A percentile compares a stretch with the other conserved stretches of the same genome.
phyloP scores from a whole-genome alignment of 2,797 vertebrate species.

The Eulemur mongoz region DNA sequence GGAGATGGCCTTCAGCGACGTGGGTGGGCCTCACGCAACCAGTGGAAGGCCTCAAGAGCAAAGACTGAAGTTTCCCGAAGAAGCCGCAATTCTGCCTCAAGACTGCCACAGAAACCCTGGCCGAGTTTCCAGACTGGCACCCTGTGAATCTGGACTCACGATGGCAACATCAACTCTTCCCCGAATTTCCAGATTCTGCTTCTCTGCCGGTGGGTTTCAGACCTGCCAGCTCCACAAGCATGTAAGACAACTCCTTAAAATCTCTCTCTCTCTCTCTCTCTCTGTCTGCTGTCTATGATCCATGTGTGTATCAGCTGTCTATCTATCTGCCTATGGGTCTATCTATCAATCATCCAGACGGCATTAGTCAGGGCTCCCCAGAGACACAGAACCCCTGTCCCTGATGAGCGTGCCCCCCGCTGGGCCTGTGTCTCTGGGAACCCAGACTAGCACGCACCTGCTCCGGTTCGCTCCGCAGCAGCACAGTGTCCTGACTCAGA shows the following conservation, averaged over 20 bases:
- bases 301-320: background rate
- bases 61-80: background rate
- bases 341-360: background rate
- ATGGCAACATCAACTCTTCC: no score
- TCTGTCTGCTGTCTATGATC: background rate
- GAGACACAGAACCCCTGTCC: background rate
- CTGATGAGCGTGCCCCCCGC: accelerated
- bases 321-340: background rate
- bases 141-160: background rate
- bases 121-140: no score
- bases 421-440: background rate
- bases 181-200: background rate
- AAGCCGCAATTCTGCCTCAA: background rate
- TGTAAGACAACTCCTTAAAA: background rate
- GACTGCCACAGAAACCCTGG: background rate
- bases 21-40: background rate
- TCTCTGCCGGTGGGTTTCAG: background rate
- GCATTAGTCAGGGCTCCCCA: background rate
- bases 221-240: no score
- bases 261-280: background rate
- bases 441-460: accelerated
- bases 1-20: background rate
- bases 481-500: background rate
- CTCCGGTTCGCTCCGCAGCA: background rate
- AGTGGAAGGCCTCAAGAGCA: background rate